Base-by-base conservation (phyloP, 1,140 invertebrate species). In the Heliconius hermathena region DNA sequence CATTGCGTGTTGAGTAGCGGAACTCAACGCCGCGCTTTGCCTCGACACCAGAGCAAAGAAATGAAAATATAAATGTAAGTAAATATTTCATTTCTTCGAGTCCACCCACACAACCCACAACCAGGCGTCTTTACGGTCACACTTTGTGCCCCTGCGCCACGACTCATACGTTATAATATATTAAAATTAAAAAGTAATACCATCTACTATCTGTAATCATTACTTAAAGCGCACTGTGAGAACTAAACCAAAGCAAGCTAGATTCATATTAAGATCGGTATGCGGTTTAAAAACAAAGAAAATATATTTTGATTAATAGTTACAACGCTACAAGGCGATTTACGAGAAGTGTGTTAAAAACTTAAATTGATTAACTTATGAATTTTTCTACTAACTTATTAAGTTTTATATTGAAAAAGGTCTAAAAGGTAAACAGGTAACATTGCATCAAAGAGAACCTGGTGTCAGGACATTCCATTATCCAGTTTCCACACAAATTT, bases 191-290 rank as follows among this genome's bases (percentile, higher is more conserved):
- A n/a, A 54, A n/a, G 5, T 5, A 54, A 2, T 20, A 54, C 16
- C 52, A 54, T 18, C 0, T 20, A n/a, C 20, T 20, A 20, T 16
- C 20, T 20, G 5, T 54, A 20, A 1, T n/a, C 16, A 3, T 57
- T 0, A 9, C n/a, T 57, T 22, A 20, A 57, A 22, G 6, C 54
- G 54, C 6, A 22, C 54, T 11, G 54, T 22, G 20, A 57, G 54
- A 22, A 57, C 54, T 57, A 26, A 57, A 57, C 6, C 26, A 54
- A 54, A 54, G 52, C 20, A 22, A 22, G 54, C 54, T 57, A 57
- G 77, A 78, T 73, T 78, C 71, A 60, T 73, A 78, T 71, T 57
- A 46, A 54, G 33, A 60, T 78, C 52, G 71, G 76, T 72, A 78
- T 73, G 33, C 52, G 36, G 71, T 57, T 33, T 38, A 54, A 60